A percentile compares a stretch with the other conserved stretches of the same genome.
These are phyloP conservation scores for Trichogramma pretiosum DNA, from an alignment of 1,140 invertebrate genomes.

Conservation along the genomic window DNA sequence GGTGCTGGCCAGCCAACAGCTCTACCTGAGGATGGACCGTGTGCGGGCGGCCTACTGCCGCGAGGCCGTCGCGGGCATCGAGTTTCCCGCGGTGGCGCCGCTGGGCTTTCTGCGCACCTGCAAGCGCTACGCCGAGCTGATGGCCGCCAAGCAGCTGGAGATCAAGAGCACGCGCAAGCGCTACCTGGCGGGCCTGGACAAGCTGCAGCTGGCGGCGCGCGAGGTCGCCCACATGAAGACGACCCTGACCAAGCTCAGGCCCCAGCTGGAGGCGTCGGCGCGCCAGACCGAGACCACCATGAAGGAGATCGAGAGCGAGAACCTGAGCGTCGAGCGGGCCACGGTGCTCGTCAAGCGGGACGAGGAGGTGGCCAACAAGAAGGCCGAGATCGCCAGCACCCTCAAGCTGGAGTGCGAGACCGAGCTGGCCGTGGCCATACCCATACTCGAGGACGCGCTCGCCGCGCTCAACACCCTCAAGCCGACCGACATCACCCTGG, in stretches of 20 bases:
- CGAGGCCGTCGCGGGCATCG: conserved; percentile 44
- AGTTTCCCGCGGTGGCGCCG: conserved; percentile 49
- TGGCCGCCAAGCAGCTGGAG: conserved; percentile 49
- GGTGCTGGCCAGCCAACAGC: conserved; percentile 50
- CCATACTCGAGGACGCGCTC: conserved; percentile 53
- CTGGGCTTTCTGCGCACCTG: conserved; percentile 53
- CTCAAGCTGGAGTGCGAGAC: conserved; percentile 62
- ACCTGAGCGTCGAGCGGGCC: conserved; percentile 57
- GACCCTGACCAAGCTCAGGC: conserved; percentile 56
- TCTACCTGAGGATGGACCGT: conserved; percentile 54
- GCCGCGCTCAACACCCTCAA: conserved; percentile 69
- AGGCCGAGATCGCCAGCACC: conserved; percentile 54
- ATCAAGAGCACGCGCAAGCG: conserved; percentile 45
- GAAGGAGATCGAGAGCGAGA: conserved; percentile 58
- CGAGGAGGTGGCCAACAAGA: conserved; percentile 58
- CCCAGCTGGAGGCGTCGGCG: conserved; percentile 59
- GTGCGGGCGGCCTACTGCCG: conserved; percentile 37
- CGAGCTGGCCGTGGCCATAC: conserved; percentile 61
- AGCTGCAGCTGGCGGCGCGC: conserved; percentile 53
- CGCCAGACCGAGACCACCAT: conserved; percentile 56
- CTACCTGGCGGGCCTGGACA: conserved; percentile 58
- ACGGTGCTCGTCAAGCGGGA: conserved; percentile 57
- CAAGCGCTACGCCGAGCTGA: conserved; percentile 46
- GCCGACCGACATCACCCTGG: conserved; percentile 64
- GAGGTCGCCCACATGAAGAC: conserved; percentile 58